These are phyloP conservation scores for Thermophis baileyi DNA, from an alignment of 2,113 vertebrate genomes.

Conservation along the genomic window DNA sequence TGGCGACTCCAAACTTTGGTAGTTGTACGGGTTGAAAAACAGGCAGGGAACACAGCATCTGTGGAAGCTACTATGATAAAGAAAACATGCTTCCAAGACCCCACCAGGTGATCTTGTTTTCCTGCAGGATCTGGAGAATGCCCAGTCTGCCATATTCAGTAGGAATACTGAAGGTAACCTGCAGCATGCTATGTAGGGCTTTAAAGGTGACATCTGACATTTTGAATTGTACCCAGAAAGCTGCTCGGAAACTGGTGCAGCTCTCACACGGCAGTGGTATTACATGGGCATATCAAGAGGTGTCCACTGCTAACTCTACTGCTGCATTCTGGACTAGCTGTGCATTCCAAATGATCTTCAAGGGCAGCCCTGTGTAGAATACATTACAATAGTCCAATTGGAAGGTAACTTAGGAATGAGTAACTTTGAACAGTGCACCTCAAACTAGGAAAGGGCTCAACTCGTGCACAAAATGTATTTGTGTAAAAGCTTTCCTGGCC, in stretches of 20 bases:
- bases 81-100: not conserved
- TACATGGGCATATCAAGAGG: not conserved
- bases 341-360: not conserved
- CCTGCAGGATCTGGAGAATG: not conserved
- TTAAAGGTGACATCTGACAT: not conserved
- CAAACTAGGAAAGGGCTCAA: not conserved
- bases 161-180: not conserved
- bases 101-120: not conserved
- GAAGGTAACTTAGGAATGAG: not conserved
- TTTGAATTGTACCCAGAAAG: not conserved
- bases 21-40: not conserved
- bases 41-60: not conserved
- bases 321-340: not conserved
- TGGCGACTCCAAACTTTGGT: not conserved
- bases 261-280: not conserved
- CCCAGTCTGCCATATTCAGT: not conserved
- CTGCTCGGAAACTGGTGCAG: not conserved
- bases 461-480: not conserved
- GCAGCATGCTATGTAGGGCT: not conserved
- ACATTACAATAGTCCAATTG: not conserved
- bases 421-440: not conserved
- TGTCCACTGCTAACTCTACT: not conserved
- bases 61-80: not conserved
- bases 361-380: not conserved
- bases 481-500: not conserved